Evolutionary conservation across 2,888 invertebrate genomes (phyloP).

Genomic region (Torymus texanus): DNA sequence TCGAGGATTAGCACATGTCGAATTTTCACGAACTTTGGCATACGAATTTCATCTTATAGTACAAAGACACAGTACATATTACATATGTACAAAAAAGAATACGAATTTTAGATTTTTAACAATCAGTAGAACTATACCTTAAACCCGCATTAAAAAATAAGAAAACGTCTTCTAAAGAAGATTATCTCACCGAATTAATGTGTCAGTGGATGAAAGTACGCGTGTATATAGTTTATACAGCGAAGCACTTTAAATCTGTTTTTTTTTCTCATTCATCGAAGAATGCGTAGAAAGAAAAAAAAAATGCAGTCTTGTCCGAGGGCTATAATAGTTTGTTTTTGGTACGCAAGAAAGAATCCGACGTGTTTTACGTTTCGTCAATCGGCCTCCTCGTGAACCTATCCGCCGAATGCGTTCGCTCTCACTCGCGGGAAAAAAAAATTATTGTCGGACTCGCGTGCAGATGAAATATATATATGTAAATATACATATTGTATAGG

Average conservation of each 20-base stretch:
- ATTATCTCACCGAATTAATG: constrained; percentile 26
- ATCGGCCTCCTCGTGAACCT: constrained; percentile 3
- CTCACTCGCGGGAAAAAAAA: constrained; percentile 22
- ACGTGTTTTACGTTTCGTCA: constrained; percentile 51
- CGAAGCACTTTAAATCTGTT: constrained; percentile 19
- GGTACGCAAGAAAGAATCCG: constrained; percentile 30
- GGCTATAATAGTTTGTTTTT: too few species aligned
- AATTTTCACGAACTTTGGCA: too few species aligned
- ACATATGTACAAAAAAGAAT: too few species aligned
- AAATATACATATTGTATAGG: too few species aligned
- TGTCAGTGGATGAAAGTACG: constrained; percentile 34
- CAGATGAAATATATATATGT: too few species aligned
- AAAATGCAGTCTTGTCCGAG: constrained; percentile 21
- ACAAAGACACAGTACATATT: too few species aligned
- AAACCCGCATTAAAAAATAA: constrained; percentile 26
- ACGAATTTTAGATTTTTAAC: too few species aligned
- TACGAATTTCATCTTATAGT: too few species aligned
- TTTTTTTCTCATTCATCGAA: constrained; percentile 26
- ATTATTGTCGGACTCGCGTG: constrained; percentile 47
- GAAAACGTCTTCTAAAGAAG: constrained; percentile 22
- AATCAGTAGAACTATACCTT: neutral
- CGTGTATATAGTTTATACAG: constrained; percentile 32
- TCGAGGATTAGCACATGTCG: too few species aligned
- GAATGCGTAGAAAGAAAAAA: neutral
- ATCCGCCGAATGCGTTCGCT: constrained; percentile 19